Conservation (phyloP, 2,888 invertebrate species). For the Muscina levida region DNA sequence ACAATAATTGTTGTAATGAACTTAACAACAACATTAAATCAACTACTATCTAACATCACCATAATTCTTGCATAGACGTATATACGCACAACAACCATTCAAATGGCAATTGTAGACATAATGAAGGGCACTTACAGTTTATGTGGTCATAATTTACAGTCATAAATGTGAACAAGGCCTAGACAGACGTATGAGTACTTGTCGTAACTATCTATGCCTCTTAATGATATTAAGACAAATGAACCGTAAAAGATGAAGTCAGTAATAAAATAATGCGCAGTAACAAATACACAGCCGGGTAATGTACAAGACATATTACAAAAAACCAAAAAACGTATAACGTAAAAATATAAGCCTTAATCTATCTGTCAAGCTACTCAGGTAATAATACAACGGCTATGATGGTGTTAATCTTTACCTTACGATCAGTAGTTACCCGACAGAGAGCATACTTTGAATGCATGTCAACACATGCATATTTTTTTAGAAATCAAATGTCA, state of each 20-base stretch:
- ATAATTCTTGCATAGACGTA: no score
- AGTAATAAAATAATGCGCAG: not conserved
- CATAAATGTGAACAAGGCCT: not conserved
- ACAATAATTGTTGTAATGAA: no score
- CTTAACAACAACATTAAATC: no score
- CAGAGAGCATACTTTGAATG: not conserved
- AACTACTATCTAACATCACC: no score
- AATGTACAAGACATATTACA: not conserved
- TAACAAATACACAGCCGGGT: not conserved
- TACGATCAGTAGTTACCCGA: not conserved
- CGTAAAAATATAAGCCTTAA: not conserved
- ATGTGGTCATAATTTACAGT: conserved; percentile 42
- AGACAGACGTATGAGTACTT: not conserved
- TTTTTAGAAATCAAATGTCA: no score
- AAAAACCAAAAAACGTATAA: no score
- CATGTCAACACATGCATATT: not conserved
- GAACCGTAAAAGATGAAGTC: conserved; percentile 4
- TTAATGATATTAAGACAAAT: not conserved
- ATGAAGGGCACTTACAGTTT: conserved; percentile 48
- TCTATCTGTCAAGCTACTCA: no score
- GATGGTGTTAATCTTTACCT: not conserved
- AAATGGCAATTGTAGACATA: not conserved
- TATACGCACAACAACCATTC: not conserved
- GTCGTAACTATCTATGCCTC: no score
- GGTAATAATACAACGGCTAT: no score